phyloP scores from a whole-genome alignment of 2,888 invertebrate species.

The Steinernema hermaphroditum region DNA sequence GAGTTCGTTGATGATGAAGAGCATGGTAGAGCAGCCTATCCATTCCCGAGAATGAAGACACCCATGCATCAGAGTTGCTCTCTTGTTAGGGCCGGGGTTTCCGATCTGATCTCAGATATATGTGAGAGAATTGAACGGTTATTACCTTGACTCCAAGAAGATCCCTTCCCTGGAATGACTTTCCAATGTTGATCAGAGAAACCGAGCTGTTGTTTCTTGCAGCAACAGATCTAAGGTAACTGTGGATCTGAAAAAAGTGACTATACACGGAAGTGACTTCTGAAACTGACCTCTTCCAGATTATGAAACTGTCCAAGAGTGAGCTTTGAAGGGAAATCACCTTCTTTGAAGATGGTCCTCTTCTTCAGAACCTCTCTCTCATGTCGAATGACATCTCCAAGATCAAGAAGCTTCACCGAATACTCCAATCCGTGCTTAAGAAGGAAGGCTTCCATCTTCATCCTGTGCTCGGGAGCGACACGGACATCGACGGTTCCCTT shows the following conservation, averaged over 20 bases:
- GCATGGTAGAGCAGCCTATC: conserved; percentile 2
- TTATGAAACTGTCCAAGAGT: conserved; percentile 31
- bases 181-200: conserved; percentile 15
- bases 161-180: background rate
- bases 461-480: background rate
- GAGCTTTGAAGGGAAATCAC: conserved; percentile 29
- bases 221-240: background rate
- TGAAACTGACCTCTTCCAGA: background rate
- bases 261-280: background rate
- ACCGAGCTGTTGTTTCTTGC: background rate
- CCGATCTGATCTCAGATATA: background rate
- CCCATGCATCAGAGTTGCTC: background rate
- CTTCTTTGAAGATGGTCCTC: conserved; percentile 29
- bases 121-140: background rate
- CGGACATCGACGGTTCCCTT: background rate
- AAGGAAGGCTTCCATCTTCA: background rate
- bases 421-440: background rate
- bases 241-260: background rate
- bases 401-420: background rate
- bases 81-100: background rate
- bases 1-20: conserved; percentile 7
- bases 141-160: conserved; percentile 21
- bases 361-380: background rate
- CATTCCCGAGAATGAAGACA: conserved; percentile 19
- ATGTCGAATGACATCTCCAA: background rate